Evolutionary conservation across 2,888 invertebrate genomes (phyloP).

Genomic region (Eutolmus rufibarbis): DNA sequence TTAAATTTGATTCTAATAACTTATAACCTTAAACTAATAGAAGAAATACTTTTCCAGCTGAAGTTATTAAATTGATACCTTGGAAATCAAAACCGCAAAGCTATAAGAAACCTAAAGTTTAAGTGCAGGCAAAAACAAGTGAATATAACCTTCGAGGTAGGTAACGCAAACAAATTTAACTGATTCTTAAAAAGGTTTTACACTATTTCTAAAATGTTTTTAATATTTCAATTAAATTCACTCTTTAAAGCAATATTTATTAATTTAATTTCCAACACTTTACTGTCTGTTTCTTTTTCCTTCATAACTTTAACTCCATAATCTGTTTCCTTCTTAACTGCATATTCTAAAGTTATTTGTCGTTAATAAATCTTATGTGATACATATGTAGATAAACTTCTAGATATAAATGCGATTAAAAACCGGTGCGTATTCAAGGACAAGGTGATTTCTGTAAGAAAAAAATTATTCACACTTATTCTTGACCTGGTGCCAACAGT

Average conservation of each 20-base stretch:
- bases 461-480: background rate
- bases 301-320: background rate
- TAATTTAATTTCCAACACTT: background rate
- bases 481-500: background rate
- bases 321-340: background rate
- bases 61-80: background rate
- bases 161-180: background rate
- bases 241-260: background rate
- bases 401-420: background rate
- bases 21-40: background rate
- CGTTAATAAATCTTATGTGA: background rate
- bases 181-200: background rate
- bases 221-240: background rate
- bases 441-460: background rate
- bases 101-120: background rate
- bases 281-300: background rate
- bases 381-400: background rate
- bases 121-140: background rate
- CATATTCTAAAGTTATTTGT: background rate
- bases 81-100: background rate
- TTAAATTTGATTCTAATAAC: background rate
- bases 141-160: background rate
- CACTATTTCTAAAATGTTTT: background rate
- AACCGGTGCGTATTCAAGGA: background rate
- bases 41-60: background rate